Evolutionary conservation across 2,888 invertebrate species (phyloP).

Genomic region (Hedychridium roseum): DNA sequence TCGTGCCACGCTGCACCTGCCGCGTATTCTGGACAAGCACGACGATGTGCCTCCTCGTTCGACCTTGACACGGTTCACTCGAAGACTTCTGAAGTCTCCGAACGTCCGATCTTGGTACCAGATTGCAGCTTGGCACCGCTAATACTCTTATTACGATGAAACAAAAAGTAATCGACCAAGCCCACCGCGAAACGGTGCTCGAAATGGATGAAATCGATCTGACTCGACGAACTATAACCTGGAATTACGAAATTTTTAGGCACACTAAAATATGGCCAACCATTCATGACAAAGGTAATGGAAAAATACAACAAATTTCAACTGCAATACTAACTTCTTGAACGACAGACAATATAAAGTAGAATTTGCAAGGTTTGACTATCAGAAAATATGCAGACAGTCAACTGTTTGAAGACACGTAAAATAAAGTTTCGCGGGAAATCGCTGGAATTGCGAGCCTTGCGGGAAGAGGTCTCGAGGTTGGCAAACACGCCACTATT

Average conservation of each 20-base stretch:
- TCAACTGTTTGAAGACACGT: conserved; percentile 2
- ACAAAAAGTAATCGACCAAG: too few species aligned
- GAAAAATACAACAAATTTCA: too few species aligned
- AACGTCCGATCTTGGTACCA: conserved; percentile 18
- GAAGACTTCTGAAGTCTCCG: conserved; percentile 23
- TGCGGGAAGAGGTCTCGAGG: not conserved
- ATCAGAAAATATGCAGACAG: too few species aligned
- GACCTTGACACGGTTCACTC: conserved; percentile 42
- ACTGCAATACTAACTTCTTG: too few species aligned
- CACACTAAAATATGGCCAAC: too few species aligned
- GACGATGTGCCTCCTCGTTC: conserved; percentile 22
- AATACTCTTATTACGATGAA: too few species aligned
- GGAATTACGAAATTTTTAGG: too few species aligned
- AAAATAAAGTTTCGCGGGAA: conserved; percentile 10
- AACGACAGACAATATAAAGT: too few species aligned
- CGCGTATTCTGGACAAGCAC: conserved; percentile 28
- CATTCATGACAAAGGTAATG: too few species aligned
- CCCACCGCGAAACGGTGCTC: not conserved
- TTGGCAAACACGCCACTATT: conserved; percentile 4
- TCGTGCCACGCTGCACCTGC: conserved; percentile 37
- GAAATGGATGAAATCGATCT: not conserved
- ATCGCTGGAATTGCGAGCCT: conserved; percentile 6
- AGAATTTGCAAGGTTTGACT: too few species aligned
- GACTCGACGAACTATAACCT: not conserved
- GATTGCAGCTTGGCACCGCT: conserved; percentile 9